These are phyloP conservation scores for Diloba caeruleocephala DNA, from an alignment of 2,888 invertebrate species.

Conservation along the genomic window DNA sequence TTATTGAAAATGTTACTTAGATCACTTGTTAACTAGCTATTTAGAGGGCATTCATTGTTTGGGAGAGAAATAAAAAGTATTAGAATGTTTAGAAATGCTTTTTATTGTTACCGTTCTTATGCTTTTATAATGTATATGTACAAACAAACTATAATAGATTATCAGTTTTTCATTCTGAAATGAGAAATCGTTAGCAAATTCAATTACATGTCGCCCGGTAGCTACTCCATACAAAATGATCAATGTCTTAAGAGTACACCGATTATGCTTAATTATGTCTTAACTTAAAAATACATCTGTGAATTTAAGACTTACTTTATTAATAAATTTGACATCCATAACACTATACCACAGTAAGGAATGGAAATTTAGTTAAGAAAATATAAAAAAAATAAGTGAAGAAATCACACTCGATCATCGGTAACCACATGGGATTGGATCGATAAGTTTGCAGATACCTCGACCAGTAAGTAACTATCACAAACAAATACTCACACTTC, in stretches of 20 bases:
- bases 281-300: constrained; percentile 85
- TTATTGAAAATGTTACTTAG: no score
- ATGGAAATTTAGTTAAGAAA: constrained; percentile 83
- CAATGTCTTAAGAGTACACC: constrained; percentile 80
- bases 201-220: constrained; percentile 74
- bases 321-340: constrained; percentile 82
- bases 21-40: no score
- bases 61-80: constrained; percentile 52
- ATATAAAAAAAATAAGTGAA: constrained; percentile 69
- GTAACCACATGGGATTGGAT: constrained; percentile 61
- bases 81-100: constrained; percentile 85
- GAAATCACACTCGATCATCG: constrained; percentile 75
- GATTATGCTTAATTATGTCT: constrained; percentile 83
- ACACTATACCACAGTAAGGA: constrained; percentile 87
- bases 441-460: constrained; percentile 65
- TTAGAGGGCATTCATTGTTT: no score
- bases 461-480: constrained; percentile 68
- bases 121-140: constrained; percentile 88
- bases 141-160: constrained; percentile 88
- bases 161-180: constrained; percentile 84
- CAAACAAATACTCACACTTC: constrained; percentile 66
- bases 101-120: constrained; percentile 88
- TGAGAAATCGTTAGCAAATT: constrained; percentile 84
- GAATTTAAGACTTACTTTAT: constrained; percentile 77
- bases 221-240: constrained; percentile 72